A percentile compares a stretch with the other conserved stretches of the same genome.
These are phyloP conservation scores for Cryptocephalus moraei DNA, from an alignment of 2,888 invertebrate genomes.

Conservation along the genomic window DNA sequence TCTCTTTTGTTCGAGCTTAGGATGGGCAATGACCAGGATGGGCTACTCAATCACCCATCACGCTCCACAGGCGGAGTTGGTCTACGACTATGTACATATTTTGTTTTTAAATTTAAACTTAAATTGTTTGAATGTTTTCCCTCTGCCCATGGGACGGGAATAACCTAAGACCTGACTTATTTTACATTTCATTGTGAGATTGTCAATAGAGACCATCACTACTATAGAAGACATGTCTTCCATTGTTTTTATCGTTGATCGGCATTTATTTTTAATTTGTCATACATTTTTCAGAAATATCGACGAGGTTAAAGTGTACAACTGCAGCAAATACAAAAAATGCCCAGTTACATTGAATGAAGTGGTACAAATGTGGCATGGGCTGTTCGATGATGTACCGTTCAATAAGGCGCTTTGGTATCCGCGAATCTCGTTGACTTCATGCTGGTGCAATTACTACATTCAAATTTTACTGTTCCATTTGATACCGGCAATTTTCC, in stretches of 20 bases:
- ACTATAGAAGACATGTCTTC: too few relatives aligned
- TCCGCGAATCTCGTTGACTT: constrained; percentile 49
- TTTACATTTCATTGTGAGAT: too few relatives aligned
- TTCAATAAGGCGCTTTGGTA: constrained; percentile 63
- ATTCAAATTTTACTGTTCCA: constrained; percentile 63
- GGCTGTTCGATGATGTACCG: constrained; percentile 47
- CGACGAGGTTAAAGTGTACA: constrained; percentile 58
- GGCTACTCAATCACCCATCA: too few relatives aligned
- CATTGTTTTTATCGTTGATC: background rate
- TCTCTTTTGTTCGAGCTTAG: too few relatives aligned
- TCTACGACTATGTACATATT: too few relatives aligned
- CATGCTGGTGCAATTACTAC: constrained; percentile 50
- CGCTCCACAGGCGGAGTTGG: too few relatives aligned
- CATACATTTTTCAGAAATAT: constrained; percentile 6
- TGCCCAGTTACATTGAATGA: constrained; percentile 58
- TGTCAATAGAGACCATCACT: too few relatives aligned
- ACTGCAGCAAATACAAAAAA: constrained; percentile 64
- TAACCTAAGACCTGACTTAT: too few relatives aligned
- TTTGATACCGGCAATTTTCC: constrained; percentile 46
- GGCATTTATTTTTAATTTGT: background rate
- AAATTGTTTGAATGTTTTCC: too few relatives aligned
- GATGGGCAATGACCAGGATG: too few relatives aligned
- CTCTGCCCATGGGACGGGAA: too few relatives aligned
- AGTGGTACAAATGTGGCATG: constrained; percentile 45
- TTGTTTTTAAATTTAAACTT: too few relatives aligned